phyloP scores from a whole-genome alignment of 2,113 vertebrate genomes.

The Hippocampus comes region DNA sequence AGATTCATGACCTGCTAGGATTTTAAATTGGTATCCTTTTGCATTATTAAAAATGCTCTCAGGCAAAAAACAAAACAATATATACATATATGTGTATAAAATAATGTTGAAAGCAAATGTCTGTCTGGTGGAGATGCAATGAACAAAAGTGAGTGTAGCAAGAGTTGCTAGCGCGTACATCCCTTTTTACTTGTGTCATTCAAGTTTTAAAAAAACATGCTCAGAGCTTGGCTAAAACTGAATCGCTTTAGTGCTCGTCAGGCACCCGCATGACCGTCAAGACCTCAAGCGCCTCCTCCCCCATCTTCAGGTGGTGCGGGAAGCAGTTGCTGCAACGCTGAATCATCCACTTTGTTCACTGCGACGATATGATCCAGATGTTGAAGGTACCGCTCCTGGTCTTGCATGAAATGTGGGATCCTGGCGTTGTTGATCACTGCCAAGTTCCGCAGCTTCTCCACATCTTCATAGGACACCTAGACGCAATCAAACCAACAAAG shows the following conservation, averaged over 20 bases:
- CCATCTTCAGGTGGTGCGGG: constrained; percentile 48
- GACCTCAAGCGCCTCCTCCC: background rate
- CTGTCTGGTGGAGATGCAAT: constrained; percentile 33
- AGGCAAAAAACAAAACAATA: constrained; percentile 43
- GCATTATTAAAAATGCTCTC: constrained; percentile 32
- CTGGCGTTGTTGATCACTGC: constrained; percentile 78
- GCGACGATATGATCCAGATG: constrained; percentile 87
- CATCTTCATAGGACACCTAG: constrained; percentile 91
- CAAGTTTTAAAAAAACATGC: constrained; percentile 41
- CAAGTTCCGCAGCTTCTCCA: constrained; percentile 78
- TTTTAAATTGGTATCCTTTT: constrained; percentile 41
- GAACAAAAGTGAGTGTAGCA: constrained; percentile 29
- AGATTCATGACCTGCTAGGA: constrained; percentile 30
- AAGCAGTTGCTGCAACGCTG: constrained; percentile 78
- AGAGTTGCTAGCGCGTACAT: constrained; percentile 43
- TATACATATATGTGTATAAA: constrained; percentile 2
- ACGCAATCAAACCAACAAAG: no score
- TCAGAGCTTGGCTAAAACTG: constrained; percentile 28
- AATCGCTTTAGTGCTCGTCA: constrained; percentile 6
- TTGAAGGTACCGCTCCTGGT: constrained; percentile 82
- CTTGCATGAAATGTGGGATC: constrained; percentile 94
- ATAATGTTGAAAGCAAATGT: constrained; percentile 60
- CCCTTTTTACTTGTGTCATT: constrained; percentile 46
- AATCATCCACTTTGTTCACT: constrained; percentile 83
- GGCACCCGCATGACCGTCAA: background rate